Conservation (phyloP, 2,888 invertebrate species). For the Orthosia incerta region DNA sequence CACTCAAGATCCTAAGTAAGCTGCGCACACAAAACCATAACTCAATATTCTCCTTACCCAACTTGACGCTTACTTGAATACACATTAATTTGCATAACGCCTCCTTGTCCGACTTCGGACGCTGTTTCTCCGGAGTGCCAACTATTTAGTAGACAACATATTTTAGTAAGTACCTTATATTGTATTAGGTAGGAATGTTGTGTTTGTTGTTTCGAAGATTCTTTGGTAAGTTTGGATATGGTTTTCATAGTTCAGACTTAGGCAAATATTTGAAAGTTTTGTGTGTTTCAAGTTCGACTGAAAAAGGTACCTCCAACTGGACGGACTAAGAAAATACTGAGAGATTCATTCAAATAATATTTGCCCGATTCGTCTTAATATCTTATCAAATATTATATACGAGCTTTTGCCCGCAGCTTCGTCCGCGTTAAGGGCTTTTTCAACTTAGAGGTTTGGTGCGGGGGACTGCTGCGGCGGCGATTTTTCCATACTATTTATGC, state of each 20-base stretch:
- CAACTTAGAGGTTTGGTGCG: too few species aligned
- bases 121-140: slow-evolving; percentile 45
- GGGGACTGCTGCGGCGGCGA: too few species aligned
- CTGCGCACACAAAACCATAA: slow-evolving; percentile 40
- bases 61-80: slow-evolving; percentile 68
- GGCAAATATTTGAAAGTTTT: background rate
- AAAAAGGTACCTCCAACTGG: background rate
- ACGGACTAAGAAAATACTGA: too few species aligned
- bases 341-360: too few species aligned
- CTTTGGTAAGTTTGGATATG: slow-evolving; percentile 33
- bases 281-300: background rate
- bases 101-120: slow-evolving; percentile 69
- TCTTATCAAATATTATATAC: too few species aligned
- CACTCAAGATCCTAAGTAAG: slow-evolving; percentile 19
- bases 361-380: too few species aligned
- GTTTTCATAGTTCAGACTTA: slow-evolving; percentile 11
- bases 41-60: slow-evolving; percentile 52
- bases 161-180: slow-evolving; percentile 18
- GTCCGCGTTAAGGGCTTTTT: too few species aligned
- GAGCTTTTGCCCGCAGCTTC: too few species aligned
- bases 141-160: slow-evolving; percentile 58
- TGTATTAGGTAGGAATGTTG: slow-evolving; percentile 45
- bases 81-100: slow-evolving; percentile 79
- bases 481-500: too few species aligned
- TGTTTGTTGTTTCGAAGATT: slow-evolving; percentile 42